A percentile compares a stretch with the other conserved stretches of the same genome.
phyloP scores from a whole-genome alignment of 2,113 vertebrate species.

The Elephas maximus region DNA sequence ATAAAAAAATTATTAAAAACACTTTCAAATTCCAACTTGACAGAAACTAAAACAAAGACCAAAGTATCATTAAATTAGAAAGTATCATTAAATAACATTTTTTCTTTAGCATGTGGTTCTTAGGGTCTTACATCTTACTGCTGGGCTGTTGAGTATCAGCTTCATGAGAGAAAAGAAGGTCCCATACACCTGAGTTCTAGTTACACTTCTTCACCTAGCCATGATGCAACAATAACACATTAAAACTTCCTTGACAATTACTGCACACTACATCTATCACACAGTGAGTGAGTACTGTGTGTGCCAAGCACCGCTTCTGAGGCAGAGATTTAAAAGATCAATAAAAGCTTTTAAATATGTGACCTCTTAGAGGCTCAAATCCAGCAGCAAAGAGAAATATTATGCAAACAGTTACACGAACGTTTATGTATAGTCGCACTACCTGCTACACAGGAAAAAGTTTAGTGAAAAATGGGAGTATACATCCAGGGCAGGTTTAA shows the following conservation, averaged over 20 bases:
- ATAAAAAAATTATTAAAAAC: background rate
- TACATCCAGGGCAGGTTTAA: background rate
- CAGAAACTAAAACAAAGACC: background rate
- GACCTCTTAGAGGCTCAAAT: conserved; percentile 49
- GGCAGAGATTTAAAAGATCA: conserved; percentile 19
- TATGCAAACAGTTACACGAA: conserved; percentile 20
- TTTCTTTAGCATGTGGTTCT: background rate
- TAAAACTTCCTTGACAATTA: background rate
- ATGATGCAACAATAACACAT: background rate
- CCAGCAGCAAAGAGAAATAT: conserved; percentile 13
- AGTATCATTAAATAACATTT: background rate
- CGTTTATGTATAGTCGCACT: background rate
- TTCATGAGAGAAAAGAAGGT: background rate
- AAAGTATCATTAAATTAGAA: background rate
- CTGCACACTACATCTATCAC: background rate
- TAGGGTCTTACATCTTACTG: background rate
- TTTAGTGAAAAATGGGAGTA: background rate
- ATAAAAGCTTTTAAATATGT: background rate
- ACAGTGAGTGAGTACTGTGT: background rate
- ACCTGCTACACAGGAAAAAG: conserved; percentile 16
- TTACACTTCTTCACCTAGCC: background rate
- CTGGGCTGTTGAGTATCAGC: background rate
- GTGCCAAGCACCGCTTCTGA: background rate
- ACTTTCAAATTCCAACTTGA: conserved; percentile 15
- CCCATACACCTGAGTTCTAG: background rate